Base-by-base conservation (phyloP, 2,888 invertebrate species). In the Dermolepida albohirtum region DNA sequence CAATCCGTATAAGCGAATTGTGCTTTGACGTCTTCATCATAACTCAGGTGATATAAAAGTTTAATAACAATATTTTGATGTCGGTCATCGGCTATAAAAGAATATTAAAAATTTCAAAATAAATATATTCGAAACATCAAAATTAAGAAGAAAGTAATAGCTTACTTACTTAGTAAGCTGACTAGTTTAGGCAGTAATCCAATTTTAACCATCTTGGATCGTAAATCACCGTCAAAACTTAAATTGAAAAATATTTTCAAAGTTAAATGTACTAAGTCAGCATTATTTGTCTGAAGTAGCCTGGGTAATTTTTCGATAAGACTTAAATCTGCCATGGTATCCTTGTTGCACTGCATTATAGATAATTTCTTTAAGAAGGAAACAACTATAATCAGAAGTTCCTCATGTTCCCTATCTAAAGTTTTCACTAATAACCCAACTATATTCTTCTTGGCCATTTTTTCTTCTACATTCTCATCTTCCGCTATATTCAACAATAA, bases 351-450 rank as follows among this genome's bases (percentile, higher is more conserved):
- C 64, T 92, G 89, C 84, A 96, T 97, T 77, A 97, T 92, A 5
- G 96, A 96, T 16, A 99, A 85, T 82, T 98, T 98, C 83, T 97
- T 96, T 52, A 99, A 86, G 83, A 99, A 98, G 22, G 96, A 96
- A 16, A 96, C 90, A 59, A 95, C 94, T 66, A 98, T 87, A 78
- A 95, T 92, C 49, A 97, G 87, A 29, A 98, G 87, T 82, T 98
- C 97, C 71, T 91, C 90, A 82, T 96, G 96, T 75, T 94, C 93
- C 71, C 98, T 88, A 77, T 97, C 96, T 81, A 99, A 87, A 8
- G 94, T 92, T 78, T 93, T 94, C 52, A 95, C 89, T 43, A 98
- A 86, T 84, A 97, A 89, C 43, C 92, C 92, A 2, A 96, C 93
- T 72, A 98, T 90, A 78, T 94, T 95, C 82, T 97, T 94, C 77